Evolutionary conservation across 1,140 invertebrate genomes (phyloP).

Genomic region (Nautilus pompilius): DNA sequence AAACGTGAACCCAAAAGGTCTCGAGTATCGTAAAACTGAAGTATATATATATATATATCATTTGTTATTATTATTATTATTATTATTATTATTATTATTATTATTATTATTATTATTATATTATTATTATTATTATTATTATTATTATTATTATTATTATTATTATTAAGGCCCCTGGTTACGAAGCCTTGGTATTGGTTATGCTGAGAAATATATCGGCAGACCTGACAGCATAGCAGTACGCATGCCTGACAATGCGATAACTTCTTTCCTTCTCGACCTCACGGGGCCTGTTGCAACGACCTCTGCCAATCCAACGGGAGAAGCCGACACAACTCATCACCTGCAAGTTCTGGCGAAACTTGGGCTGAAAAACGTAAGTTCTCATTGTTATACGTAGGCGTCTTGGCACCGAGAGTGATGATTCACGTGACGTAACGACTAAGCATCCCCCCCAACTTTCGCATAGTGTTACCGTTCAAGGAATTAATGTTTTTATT

Average conservation of each 20-base stretch:
- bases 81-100: too few species aligned
- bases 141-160: slow-evolving; percentile 2
- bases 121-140: neutral
- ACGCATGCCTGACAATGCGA: slow-evolving; percentile 37
- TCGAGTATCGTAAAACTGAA: too few species aligned
- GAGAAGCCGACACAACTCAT: slow-evolving; percentile 40
- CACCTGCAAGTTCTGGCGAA: slow-evolving; percentile 40
- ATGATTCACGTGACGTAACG: too few species aligned
- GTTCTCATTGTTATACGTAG: too few species aligned
- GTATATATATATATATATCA: too few species aligned
- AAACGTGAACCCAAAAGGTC: too few species aligned
- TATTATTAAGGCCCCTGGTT: slow-evolving; percentile 31
- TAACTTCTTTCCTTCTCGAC: slow-evolving; percentile 35
- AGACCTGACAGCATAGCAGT: slow-evolving; percentile 38
- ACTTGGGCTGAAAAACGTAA: slow-evolving; percentile 36
- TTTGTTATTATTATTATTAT: too few species aligned
- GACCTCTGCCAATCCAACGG: slow-evolving; percentile 39
- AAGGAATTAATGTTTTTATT: too few species aligned
- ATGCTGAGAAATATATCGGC: slow-evolving; percentile 30
- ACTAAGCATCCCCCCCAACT: too few species aligned
- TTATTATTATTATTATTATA: neutral
- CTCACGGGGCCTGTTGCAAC: slow-evolving; percentile 34
- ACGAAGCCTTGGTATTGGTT: slow-evolving; percentile 24
- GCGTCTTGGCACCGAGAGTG: too few species aligned
- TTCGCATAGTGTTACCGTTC: too few species aligned